A percentile compares a stretch with the other conserved stretches of the same genome.
These are phyloP conservation scores for Drosophila setosimentum DNA, from an alignment of 2,888 invertebrate species.

Conservation along the genomic window DNA sequence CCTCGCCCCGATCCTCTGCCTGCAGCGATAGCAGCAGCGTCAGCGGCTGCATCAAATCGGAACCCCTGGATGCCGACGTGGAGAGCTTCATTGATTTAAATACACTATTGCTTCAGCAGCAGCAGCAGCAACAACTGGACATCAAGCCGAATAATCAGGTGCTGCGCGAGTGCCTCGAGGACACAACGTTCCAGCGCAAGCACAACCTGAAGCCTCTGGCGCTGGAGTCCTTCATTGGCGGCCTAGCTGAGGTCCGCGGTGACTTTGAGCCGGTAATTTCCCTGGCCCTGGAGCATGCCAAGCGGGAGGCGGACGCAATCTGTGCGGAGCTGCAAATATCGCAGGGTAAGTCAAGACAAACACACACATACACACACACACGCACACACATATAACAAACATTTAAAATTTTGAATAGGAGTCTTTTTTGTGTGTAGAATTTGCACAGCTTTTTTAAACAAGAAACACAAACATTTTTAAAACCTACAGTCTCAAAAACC, in stretches of 20 bases:
- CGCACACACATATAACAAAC: neutral
- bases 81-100: constrained; percentile 83
- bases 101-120: constrained; percentile 73
- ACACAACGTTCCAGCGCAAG: constrained; percentile 93
- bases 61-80: constrained; percentile 84
- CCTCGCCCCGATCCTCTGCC: constrained; percentile 86
- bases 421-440: neutral
- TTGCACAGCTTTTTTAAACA: neutral
- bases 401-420: neutral
- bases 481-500: neutral
- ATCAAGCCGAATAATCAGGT: constrained; percentile 89
- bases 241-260: constrained; percentile 88
- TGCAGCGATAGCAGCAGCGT: constrained; percentile 78
- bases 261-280: constrained; percentile 93
- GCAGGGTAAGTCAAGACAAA: constrained; percentile 88
- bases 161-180: constrained; percentile 92
- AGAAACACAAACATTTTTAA: neutral
- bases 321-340: constrained; percentile 94
- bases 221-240: constrained; percentile 87
- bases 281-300: constrained; percentile 94
- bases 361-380: neutral
- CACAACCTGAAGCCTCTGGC: constrained; percentile 93
- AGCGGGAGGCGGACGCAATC: constrained; percentile 93
- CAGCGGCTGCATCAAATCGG: constrained; percentile 82
- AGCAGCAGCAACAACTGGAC: constrained; percentile 56